Evolutionary conservation across 2,113 vertebrate species (phyloP).

Genomic region (Carassius auratus): DNA sequence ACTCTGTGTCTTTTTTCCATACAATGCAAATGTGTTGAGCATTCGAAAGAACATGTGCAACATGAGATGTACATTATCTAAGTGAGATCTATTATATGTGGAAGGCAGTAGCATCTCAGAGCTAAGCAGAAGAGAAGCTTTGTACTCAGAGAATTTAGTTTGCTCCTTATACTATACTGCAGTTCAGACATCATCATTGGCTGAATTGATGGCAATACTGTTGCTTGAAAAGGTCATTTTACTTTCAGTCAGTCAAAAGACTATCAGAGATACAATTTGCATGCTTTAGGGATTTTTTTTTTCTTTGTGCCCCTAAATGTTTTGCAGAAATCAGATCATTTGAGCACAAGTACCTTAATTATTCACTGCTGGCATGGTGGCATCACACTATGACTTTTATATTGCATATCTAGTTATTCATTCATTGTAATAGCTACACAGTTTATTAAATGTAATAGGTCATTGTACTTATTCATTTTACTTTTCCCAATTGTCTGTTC

Average conservation of each 20-base stretch:
- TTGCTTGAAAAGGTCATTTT: constrained; percentile 1
- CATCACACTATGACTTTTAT: neutral
- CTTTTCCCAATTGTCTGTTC: neutral
- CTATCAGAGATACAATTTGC: neutral
- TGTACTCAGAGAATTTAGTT: neutral
- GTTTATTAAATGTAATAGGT: neutral
- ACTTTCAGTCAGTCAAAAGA: constrained; percentile 8
- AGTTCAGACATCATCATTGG: neutral
- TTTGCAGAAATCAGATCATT: neutral
- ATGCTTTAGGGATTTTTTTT: neutral
- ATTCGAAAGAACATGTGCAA: neutral
- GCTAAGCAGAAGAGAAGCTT: neutral
- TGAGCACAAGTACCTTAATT: neutral
- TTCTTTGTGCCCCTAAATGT: neutral
- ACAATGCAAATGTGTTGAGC: neutral
- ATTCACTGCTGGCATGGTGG: neutral
- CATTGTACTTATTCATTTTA: neutral
- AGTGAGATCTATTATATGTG: neutral
- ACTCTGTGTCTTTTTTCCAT: neutral
- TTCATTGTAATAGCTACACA: neutral
- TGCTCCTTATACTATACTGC: neutral
- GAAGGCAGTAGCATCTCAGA: neutral
- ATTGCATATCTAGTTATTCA: neutral
- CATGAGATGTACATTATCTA: neutral
- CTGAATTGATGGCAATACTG: neutral